Conservation (phyloP, 2,113 vertebrate species). For the Scomber colias region DNA sequence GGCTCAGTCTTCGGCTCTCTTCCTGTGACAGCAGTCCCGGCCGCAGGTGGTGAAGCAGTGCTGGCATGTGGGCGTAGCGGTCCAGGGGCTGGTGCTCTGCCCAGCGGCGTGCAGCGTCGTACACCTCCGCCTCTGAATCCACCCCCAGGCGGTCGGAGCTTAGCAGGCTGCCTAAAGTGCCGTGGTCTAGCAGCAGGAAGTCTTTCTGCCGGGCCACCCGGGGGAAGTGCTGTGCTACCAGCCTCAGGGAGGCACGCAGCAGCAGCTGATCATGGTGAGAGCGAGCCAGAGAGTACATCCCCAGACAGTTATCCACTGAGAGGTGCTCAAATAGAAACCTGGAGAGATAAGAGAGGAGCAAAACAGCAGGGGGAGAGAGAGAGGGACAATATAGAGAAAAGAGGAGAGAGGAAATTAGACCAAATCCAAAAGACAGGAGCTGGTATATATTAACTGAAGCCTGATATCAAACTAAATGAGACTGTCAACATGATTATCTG, state of each 20-base stretch:
- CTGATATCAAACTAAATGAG: neutral
- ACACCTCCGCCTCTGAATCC: slow-evolving; percentile 87
- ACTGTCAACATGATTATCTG: neutral
- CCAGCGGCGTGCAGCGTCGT: slow-evolving; percentile 87
- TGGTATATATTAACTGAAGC: neutral
- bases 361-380: neutral
- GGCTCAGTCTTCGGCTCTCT: slow-evolving; percentile 83
- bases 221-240: slow-evolving; percentile 87
- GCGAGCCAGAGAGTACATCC: slow-evolving; percentile 88
- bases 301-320: slow-evolving; percentile 87
- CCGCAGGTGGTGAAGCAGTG: slow-evolving; percentile 84
- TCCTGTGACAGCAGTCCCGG: slow-evolving; percentile 85
- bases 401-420: neutral
- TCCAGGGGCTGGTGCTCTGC: slow-evolving; percentile 83
- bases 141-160: slow-evolving; percentile 87
- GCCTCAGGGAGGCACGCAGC: slow-evolving; percentile 84
- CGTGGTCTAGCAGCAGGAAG: slow-evolving; percentile 87
- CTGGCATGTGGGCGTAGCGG: slow-evolving; percentile 84
- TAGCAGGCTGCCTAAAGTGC: slow-evolving; percentile 86
- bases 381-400: neutral
- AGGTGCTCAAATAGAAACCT: slow-evolving; percentile 89
- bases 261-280: slow-evolving; percentile 88
- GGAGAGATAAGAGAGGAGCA: neutral
- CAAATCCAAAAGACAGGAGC: neutral
- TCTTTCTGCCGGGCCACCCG: slow-evolving; percentile 85